A percentile compares a stretch with the other conserved stretches of the same genome.
These are phyloP conservation scores for Emydocephalus ijimae DNA, from an alignment of 2,113 vertebrate species.

Conservation along the genomic window DNA sequence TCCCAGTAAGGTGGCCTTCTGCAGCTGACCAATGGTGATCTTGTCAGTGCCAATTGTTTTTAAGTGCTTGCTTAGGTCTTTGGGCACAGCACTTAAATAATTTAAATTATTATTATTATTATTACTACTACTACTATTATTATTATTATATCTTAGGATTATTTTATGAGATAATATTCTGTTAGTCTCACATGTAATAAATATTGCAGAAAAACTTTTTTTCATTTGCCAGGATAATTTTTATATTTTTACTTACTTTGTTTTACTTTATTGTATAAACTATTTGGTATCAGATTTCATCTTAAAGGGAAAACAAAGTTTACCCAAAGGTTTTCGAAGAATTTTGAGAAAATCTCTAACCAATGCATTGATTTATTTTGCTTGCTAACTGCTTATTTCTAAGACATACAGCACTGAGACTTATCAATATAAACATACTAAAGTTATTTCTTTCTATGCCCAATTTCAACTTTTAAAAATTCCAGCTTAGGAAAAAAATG, in stretches of 20 bases:
- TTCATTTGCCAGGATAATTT: not conserved
- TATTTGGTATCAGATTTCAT: not conserved
- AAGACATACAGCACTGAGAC: not conserved
- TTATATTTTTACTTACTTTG: not conserved
- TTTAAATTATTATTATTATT: not conserved
- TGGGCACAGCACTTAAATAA: too few species aligned
- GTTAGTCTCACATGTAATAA: not conserved
- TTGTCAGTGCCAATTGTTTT: too few species aligned
- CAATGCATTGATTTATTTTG: not conserved
- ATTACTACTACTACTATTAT: too few species aligned
- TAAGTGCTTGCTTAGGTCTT: too few species aligned
- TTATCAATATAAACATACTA: not conserved
- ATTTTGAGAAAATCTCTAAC: not conserved
- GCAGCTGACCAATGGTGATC: too few species aligned
- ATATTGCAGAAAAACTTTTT: not conserved
- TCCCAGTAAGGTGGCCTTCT: too few species aligned
- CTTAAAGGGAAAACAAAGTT: not conserved
- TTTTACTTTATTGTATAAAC: not conserved
- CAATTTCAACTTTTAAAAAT: not conserved
- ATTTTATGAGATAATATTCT: not conserved
- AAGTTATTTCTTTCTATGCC: not conserved
- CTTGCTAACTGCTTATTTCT: not conserved
- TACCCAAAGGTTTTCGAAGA: not conserved
- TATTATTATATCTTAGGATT: not conserved
- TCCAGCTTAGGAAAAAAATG: not conserved